Conservation (phyloP, 2,888 invertebrate species). For the Neuroscelio doddi region DNA sequence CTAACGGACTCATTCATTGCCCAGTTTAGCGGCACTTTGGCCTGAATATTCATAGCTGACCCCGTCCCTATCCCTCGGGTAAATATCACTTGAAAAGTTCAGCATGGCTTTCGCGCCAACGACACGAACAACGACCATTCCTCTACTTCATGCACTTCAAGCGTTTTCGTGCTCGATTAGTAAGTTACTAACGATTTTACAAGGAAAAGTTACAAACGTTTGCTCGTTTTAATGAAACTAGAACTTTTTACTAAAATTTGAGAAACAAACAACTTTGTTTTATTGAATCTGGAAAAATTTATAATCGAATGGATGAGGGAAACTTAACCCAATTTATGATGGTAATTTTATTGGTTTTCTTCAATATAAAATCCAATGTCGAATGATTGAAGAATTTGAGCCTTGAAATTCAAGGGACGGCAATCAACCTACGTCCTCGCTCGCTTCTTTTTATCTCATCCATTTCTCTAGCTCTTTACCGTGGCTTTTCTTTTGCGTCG, state of each 20-base stretch:
- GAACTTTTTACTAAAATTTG: no score
- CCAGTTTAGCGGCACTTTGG: constrained; percentile 69
- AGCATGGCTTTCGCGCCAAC: constrained; percentile 51
- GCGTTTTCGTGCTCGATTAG: constrained; percentile 44
- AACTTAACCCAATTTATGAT: no score
- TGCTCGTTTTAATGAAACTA: no score
- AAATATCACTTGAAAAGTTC: constrained; percentile 70
- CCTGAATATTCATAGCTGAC: constrained; percentile 69
- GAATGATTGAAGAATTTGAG: constrained; percentile 46
- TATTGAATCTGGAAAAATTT: no score
- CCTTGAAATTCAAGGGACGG: constrained; percentile 39
- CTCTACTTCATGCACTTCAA: constrained; percentile 42
- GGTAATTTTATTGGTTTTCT: constrained; percentile 31
- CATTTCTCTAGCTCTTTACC: constrained; percentile 45
- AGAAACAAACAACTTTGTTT: no score
- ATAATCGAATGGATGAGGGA: no score
- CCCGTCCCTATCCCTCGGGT: constrained; percentile 60
- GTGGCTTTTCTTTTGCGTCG: constrained; percentile 30
- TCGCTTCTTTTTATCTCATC: constrained; percentile 41
- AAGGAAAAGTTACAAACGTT: background rate
- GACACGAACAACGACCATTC: constrained; percentile 43
- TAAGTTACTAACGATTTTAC: constrained; percentile 25
- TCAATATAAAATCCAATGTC: constrained; percentile 33
- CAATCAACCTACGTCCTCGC: constrained; percentile 45
- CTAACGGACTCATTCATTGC: constrained; percentile 69